Percentiles rank a stretch among this genome's conserved stretches.
phyloP scores from a whole-genome alignment of 2,888 invertebrate species.

The Trichopoda pennipes region DNA sequence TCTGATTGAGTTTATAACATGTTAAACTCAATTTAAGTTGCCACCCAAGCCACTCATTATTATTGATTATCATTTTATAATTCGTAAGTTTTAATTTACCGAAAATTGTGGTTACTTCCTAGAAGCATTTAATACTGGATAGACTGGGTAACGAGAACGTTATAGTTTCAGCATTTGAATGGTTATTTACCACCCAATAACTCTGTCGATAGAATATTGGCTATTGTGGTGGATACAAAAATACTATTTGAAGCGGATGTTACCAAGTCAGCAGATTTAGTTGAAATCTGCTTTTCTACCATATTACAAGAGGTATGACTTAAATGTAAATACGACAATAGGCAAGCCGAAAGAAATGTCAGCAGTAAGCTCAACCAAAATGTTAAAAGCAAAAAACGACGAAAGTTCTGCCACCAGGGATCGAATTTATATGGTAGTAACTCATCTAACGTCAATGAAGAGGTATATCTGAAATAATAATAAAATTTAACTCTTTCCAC shows the following conservation, averaged over 20 bases:
- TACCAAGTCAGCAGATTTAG: neutral
- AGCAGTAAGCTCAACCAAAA: constrained; percentile 82
- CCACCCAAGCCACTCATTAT: neutral
- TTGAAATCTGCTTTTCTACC: constrained; percentile 6
- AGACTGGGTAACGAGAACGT: neutral
- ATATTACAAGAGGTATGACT: constrained; percentile 42
- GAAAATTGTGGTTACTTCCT: constrained; percentile 43
- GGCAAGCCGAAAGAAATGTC: constrained; percentile 81
- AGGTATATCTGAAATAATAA: constrained; percentile 71
- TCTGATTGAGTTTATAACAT: too few relatives aligned
- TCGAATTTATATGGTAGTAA: constrained; percentile 81
- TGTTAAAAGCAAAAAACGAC: constrained; percentile 81
- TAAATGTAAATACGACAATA: constrained; percentile 76
- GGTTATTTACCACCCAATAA: constrained; percentile 35
- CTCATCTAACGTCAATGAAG: constrained; percentile 82
- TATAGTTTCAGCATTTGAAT: neutral
- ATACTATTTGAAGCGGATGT: constrained; percentile 3
- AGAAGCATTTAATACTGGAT: constrained; percentile 29
- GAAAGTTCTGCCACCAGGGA: constrained; percentile 82
- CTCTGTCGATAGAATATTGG: constrained; percentile 45
- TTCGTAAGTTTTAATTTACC: neutral
- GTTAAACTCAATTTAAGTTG: too few relatives aligned
- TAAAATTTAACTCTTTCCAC: constrained; percentile 30
- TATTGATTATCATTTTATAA: neutral
- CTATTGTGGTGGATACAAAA: constrained; percentile 22